Evolutionary conservation across 37 sponge, comb jelly and placozoan genomes (phyloP).

Genomic region (Beroe ovata): DNA sequence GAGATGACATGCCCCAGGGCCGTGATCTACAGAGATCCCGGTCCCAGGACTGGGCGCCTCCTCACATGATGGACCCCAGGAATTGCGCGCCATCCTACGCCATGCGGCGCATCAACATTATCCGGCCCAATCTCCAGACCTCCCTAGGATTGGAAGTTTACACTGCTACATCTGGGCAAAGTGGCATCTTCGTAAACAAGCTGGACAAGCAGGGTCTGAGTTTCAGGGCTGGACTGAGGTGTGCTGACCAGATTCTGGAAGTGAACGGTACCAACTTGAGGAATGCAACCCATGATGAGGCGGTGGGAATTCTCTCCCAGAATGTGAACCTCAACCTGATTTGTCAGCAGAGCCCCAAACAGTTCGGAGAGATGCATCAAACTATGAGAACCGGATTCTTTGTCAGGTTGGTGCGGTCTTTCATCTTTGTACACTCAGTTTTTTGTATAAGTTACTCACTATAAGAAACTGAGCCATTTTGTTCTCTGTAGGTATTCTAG

Average conservation of each 20-base stretch:
- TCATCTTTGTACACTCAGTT: no score
- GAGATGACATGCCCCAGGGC: background rate
- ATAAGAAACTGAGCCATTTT: no score
- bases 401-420: no score
- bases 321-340: slow-evolving; percentile 32
- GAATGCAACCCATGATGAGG: slow-evolving; percentile 62
- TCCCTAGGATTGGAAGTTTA: slow-evolving; percentile 59
- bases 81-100: slow-evolving; percentile 42
- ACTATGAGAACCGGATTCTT: slow-evolving; percentile 65
- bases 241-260: slow-evolving; percentile 58
- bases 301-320: slow-evolving; percentile 29
- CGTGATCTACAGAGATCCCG: slow-evolving; percentile 41
- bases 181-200: slow-evolving; percentile 65
- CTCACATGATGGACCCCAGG: slow-evolving; percentile 19
- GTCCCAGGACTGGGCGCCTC: slow-evolving; percentile 61
- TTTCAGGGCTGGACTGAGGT: slow-evolving; percentile 34
- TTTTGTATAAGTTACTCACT: no score
- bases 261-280: slow-evolving; percentile 56
- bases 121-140: background rate
- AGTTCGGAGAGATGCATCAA: slow-evolving; percentile 46
- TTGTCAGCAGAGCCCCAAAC: slow-evolving; percentile 33
- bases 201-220: slow-evolving; percentile 50
- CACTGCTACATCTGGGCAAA: slow-evolving; percentile 46
- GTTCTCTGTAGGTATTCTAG: no score
- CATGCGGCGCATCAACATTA: slow-evolving; percentile 53